Conservation (phyloP, 1,140 invertebrate species). For the Anastrepha ludens region DNA sequence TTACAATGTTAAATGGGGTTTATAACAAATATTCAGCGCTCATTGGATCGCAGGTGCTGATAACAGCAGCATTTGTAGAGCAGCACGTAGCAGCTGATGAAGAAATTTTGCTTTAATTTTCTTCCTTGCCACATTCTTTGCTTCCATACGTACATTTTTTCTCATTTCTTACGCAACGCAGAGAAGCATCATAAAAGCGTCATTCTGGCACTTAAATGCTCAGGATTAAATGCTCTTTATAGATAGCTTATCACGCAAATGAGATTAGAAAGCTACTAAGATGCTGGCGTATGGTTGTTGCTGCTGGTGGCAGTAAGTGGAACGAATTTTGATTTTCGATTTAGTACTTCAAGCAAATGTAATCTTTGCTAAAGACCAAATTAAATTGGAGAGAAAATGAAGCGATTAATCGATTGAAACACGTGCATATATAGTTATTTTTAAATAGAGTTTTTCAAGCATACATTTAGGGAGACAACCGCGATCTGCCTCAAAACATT, state of each 20-base stretch:
- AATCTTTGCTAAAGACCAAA: background rate
- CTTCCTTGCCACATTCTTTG: background rate
- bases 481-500: no score
- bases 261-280: conserved; percentile 7
- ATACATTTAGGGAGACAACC: background rate
- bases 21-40: background rate
- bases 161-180: background rate
- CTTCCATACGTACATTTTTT: background rate
- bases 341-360: conserved; percentile 23
- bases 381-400: conserved; percentile 22
- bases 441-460: background rate
- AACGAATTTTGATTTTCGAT: background rate
- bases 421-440: background rate
- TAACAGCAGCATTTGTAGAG: background rate
- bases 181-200: background rate
- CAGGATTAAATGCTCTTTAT: conserved; percentile 19
- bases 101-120: background rate
- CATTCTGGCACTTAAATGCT: background rate
- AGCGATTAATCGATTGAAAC: conserved; percentile 17
- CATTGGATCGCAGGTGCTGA: background rate
- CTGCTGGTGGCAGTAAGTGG: background rate
- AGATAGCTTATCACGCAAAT: conserved; percentile 31
- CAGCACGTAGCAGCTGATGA: background rate
- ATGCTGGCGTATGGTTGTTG: background rate
- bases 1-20: background rate